Evolutionary conservation across 1,140 invertebrate species (phyloP).

Genomic region (Halotydeus destructor): DNA sequence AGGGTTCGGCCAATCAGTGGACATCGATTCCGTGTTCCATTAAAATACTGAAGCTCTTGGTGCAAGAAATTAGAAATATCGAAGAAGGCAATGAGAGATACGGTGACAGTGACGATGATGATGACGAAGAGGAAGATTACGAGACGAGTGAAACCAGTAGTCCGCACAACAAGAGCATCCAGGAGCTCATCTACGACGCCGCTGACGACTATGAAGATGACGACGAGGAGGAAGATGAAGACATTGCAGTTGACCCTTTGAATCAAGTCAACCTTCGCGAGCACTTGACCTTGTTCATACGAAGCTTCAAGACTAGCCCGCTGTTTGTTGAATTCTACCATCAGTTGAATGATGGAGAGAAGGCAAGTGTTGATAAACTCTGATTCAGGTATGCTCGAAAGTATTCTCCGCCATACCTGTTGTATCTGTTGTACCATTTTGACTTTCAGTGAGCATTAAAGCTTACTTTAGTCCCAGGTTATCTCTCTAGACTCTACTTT

Average conservation of each 20-base stretch:
- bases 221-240: conserved; percentile 29
- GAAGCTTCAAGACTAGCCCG: conserved; percentile 28
- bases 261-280: conserved; percentile 35
- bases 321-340: background rate
- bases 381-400: background rate
- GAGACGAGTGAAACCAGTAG: conserved; percentile 17
- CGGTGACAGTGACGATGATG: conserved; percentile 19
- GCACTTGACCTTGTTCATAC: conserved; percentile 36
- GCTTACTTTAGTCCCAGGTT: too few relatives aligned
- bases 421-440: too few relatives aligned
- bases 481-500: too few relatives aligned
- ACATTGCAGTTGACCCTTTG: conserved; percentile 35
- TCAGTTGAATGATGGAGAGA: background rate
- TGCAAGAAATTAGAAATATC: conserved; percentile 32
- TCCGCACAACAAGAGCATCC: background rate
- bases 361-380: background rate
- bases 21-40: conserved; percentile 33
- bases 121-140: conserved; percentile 21
- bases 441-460: too few relatives aligned
- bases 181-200: background rate
- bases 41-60: conserved; percentile 37
- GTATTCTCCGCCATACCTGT: too few relatives aligned
- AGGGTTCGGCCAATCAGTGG: conserved; percentile 27
- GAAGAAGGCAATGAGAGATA: conserved; percentile 26
- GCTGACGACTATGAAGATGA: conserved; percentile 12